These are phyloP conservation scores for Myotis findleyi DNA, from an alignment of 2,797 vertebrate genomes.

Conservation along the genomic window DNA sequence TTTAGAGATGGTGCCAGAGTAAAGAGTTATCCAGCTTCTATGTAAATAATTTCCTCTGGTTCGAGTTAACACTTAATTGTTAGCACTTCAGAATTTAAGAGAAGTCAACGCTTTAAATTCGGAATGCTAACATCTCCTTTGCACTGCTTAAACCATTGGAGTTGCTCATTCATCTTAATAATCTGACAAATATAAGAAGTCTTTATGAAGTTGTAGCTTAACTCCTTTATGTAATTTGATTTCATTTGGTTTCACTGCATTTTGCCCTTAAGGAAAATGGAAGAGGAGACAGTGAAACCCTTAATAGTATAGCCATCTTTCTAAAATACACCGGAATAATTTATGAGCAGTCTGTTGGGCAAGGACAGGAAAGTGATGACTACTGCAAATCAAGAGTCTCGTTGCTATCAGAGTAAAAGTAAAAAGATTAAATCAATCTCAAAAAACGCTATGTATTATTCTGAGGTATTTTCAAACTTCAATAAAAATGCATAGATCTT, in stretches of 20 bases:
- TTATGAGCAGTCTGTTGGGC: background rate
- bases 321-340: constrained; percentile 27
- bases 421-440: constrained; percentile 53
- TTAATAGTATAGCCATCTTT: background rate
- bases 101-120: constrained; percentile 23
- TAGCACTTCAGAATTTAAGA: constrained; percentile 44
- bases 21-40: constrained; percentile 31
- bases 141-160: background rate
- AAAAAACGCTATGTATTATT: constrained; percentile 48
- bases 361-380: background rate
- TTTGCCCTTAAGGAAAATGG: background rate
- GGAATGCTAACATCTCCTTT: constrained; percentile 1
- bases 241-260: constrained; percentile 35
- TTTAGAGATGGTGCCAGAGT: background rate
- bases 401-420: background rate
- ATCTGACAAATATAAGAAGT: background rate
- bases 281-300: background rate
- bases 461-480: constrained; percentile 50
- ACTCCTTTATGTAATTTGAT: constrained; percentile 8
- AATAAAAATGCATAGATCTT: constrained; percentile 47
- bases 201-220: background rate
- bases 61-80: background rate
- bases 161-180: constrained; percentile 37
- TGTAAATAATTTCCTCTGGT: background rate
- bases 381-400: background rate